Conservation (phyloP, 2,888 invertebrate genomes). For the Dasypogon diadema region DNA sequence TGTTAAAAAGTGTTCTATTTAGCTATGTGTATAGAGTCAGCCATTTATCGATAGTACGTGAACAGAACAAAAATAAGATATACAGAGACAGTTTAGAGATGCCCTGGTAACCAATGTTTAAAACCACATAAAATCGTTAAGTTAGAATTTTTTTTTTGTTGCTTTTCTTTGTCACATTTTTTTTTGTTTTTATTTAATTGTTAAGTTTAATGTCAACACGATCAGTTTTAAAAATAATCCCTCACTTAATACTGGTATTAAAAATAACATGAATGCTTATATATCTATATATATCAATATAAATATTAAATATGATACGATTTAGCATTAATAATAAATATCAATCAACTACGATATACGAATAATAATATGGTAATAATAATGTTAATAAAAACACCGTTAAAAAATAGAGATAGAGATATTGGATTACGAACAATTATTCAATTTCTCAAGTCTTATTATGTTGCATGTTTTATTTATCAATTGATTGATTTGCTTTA, state of each 20-base stretch:
- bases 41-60: neutral
- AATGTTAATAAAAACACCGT: constrained; percentile 50
- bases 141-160: neutral
- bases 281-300: constrained; percentile 50
- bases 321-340: constrained; percentile 51
- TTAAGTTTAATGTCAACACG: constrained; percentile 17
- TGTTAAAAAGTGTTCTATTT: neutral
- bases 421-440: constrained; percentile 51
- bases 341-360: constrained; percentile 54
- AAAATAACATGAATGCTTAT: constrained; percentile 54
- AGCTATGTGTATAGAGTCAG: neutral
- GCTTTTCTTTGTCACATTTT: neutral
- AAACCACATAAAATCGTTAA: neutral
- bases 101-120: neutral
- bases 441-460: constrained; percentile 52
- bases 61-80: neutral
- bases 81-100: neutral
- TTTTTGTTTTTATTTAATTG: neutral
- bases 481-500: constrained; percentile 43
- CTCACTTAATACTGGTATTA: constrained; percentile 53
- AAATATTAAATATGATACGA: constrained; percentile 51
- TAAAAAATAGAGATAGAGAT: constrained; percentile 54
- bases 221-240: constrained; percentile 44
- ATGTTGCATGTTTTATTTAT: constrained; percentile 50
- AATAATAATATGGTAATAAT: constrained; percentile 49